Evolutionary conservation across 2,113 vertebrate species (phyloP).

Genomic region (Rhinolophus ferrumequinum): DNA sequence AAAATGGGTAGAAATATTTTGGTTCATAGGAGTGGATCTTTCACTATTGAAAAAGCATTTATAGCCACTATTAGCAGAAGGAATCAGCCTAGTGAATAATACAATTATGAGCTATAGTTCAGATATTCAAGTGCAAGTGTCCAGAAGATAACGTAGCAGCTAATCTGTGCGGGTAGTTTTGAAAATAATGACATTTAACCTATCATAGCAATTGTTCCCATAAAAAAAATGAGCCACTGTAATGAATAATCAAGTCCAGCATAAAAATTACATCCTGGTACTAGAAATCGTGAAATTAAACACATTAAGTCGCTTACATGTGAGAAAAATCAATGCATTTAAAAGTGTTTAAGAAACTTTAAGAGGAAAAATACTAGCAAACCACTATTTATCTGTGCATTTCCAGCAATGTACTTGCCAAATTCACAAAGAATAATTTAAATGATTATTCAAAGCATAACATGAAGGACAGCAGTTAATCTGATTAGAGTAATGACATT

Average conservation of each 20-base stretch:
- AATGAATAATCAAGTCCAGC: constrained; percentile 63
- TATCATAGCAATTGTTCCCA: constrained; percentile 58
- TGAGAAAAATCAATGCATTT: background rate
- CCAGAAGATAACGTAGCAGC: constrained; percentile 33
- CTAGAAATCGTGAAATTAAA: constrained; percentile 16
- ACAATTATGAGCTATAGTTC: constrained; percentile 63
- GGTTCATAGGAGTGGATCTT: constrained; percentile 52
- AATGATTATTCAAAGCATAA: constrained; percentile 51
- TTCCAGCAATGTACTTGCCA: background rate
- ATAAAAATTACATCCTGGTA: constrained; percentile 22
- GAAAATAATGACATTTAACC: constrained; percentile 73
- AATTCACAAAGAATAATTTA: constrained; percentile 38
- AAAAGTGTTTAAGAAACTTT: constrained; percentile 41
- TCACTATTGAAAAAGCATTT: constrained; percentile 71
- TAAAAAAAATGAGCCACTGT: constrained; percentile 10
- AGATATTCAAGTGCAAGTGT: constrained; percentile 70
- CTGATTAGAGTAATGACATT: constrained; percentile 67
- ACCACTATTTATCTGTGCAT: background rate
- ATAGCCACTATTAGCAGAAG: constrained; percentile 65
- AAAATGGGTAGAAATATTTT: constrained; percentile 60
- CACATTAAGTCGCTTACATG: background rate
- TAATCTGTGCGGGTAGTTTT: constrained; percentile 61
- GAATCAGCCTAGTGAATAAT: constrained; percentile 57
- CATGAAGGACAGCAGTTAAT: constrained; percentile 48
- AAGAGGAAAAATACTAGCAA: constrained; percentile 22